Conservation (phyloP, 2,888 invertebrate species). For the Tuta absoluta region DNA sequence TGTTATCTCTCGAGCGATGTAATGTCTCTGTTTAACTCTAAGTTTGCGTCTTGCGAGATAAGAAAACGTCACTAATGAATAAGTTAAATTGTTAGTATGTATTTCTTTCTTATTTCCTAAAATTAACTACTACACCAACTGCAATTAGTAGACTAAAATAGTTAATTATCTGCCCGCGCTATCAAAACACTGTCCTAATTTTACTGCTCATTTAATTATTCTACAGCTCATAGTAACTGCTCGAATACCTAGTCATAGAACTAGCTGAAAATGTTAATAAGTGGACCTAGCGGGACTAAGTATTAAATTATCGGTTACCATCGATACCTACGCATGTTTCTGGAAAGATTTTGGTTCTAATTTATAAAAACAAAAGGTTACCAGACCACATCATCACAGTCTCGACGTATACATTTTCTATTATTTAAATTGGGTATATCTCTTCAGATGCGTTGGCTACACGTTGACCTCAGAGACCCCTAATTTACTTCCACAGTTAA, state of each 20-base stretch:
- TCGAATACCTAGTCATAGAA: too few relatives aligned
- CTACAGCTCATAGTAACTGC: too few relatives aligned
- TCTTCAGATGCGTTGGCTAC: background rate
- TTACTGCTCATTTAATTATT: too few relatives aligned
- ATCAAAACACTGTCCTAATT: too few relatives aligned
- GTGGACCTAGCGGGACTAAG: too few relatives aligned
- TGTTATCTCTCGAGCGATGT: constrained; percentile 55
- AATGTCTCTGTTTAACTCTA: constrained; percentile 8
- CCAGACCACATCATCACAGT: background rate
- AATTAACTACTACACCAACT: too few relatives aligned
- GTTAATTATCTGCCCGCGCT: too few relatives aligned
- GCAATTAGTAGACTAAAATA: too few relatives aligned
- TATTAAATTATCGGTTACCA: too few relatives aligned
- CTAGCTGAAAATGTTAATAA: too few relatives aligned
- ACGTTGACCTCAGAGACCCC: background rate
- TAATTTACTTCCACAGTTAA: constrained; percentile 9
- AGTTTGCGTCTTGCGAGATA: constrained; percentile 20
- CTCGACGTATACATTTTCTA: constrained; percentile 6
- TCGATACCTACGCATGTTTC: background rate
- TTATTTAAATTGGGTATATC: background rate
- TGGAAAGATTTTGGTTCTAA: background rate
- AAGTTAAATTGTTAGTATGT: background rate
- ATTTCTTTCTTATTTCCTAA: too few relatives aligned
- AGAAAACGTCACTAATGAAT: constrained; percentile 3
- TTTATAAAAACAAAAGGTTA: background rate